These are phyloP conservation scores for Nudaria mundana DNA, from an alignment of 2,888 invertebrate genomes.

Conservation along the genomic window DNA sequence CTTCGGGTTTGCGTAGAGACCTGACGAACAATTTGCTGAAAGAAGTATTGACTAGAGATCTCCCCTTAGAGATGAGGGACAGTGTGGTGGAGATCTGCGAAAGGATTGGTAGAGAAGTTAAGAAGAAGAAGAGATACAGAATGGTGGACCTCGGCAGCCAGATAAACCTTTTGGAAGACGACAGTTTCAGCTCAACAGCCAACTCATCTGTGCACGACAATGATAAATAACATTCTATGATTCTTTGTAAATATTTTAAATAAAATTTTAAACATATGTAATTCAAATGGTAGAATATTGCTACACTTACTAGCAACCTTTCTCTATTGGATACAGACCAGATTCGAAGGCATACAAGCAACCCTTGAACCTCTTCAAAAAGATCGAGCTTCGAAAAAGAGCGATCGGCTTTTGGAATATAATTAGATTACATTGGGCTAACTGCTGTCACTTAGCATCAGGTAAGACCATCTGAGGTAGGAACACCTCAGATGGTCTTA, in stretches of 20 bases:
- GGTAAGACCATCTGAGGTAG: too few relatives aligned
- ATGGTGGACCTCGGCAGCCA: conserved; percentile 33
- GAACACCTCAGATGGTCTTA: too few relatives aligned
- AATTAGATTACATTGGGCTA: too few relatives aligned
- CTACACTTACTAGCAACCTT: too few relatives aligned
- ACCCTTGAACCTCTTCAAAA: too few relatives aligned
- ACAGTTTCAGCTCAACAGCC: conserved; percentile 8
- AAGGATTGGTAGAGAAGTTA: conserved; percentile 45
- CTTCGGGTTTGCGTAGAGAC: conserved; percentile 32
- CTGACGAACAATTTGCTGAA: conserved; percentile 49
- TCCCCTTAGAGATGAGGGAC: conserved; percentile 55
- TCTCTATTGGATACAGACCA: too few relatives aligned
- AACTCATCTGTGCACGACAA: conserved; percentile 5
- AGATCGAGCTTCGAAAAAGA: too few relatives aligned
- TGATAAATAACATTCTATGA: not conserved
- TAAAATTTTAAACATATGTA: too few relatives aligned
- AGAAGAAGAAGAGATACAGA: conserved; percentile 49
- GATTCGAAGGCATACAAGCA: too few relatives aligned
- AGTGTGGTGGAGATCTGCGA: conserved; percentile 53
- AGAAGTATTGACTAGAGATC: conserved; percentile 54
- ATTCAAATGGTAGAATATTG: too few relatives aligned
- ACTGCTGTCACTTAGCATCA: too few relatives aligned
- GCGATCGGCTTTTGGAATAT: too few relatives aligned
- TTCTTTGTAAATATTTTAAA: conserved; percentile 7
- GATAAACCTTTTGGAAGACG: conserved; percentile 14